Conservation (phyloP, 2,797 vertebrate genomes). For the Cottoperca gobio region DNA sequence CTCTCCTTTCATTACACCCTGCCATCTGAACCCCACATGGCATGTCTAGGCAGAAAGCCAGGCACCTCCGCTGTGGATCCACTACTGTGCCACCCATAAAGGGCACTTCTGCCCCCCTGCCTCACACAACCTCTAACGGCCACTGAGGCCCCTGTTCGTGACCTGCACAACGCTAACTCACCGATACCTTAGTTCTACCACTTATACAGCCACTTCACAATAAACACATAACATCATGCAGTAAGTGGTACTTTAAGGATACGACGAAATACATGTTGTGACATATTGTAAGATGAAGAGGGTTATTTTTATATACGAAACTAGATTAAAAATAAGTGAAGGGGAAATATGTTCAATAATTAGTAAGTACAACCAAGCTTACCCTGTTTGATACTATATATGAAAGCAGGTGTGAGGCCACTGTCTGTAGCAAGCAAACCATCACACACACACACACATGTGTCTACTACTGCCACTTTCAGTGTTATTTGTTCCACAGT, state of each 20-base stretch:
- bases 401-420: conserved; percentile 29
- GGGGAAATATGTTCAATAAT: conserved; percentile 10
- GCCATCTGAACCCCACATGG: conserved; percentile 91
- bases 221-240: conserved; percentile 13
- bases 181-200: conserved; percentile 30
- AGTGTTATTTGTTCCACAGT: conserved; percentile 36
- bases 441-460: conserved; percentile 9
- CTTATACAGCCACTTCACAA: conserved; percentile 38
- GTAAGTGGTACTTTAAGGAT: conserved; percentile 13
- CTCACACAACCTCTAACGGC: conserved; percentile 74
- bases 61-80: conserved; percentile 77
- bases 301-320: conserved; percentile 15
- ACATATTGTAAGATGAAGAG: neutral
- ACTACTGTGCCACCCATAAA: conserved; percentile 84
- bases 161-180: conserved; percentile 41
- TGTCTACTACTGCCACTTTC: conserved; percentile 1
- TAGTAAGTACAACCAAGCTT: conserved; percentile 7
- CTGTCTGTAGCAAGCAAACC: conserved; percentile 1
- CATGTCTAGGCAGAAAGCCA: conserved; percentile 90
- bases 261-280: conserved; percentile 12
- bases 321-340: neutral
- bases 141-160: conserved; percentile 78
- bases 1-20: conserved; percentile 86
- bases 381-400: conserved; percentile 19
- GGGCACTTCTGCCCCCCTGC: conserved; percentile 75